Evolutionary conservation across 2,888 invertebrate genomes (phyloP), one percentile per base, ranked within the genome.

Genomic region (Eristalis intricaria): DNA sequence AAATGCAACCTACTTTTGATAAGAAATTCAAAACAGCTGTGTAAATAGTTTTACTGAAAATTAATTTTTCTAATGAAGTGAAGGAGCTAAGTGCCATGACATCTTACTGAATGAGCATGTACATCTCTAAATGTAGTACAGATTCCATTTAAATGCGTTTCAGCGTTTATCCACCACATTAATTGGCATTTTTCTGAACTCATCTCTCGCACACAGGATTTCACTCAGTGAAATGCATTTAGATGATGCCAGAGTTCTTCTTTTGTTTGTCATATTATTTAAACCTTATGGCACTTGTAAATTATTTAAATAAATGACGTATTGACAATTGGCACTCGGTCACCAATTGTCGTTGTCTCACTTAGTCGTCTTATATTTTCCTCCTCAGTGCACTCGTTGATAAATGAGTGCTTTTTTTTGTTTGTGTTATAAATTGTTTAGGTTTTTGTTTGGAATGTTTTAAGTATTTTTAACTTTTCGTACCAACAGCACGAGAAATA

Each of bases 281-380:
- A 63, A 68, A 61, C 43, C 80, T 32, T 61, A 63, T 74, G 69
- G 40, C 29, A 64, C 60, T 15, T 69, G 69, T 74, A 63, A 75
- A 63, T 74, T 74, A 81, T 81, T 81, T 81, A 81, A 81, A 75
- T 64, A 81, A 81, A 81, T 81, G 74, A 74, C 81, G 74, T 81
- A 81, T 81, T 81, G 81, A 56, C 80, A 74, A 32, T 63, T 50
- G 74, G 74, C 74, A 75, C 56, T 74, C 43, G 61, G 50, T 73
- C 29, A 60, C 65, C 32, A 80, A 74, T 79, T 80, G 60, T 73
- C 64, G 43, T 64, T 65, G n/a, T 58, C 60, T 50, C 40, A 50
- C 38, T 22, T 50, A 32, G 26, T 56, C 4, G 38, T 19, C n/a
- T 23, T 23, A 13, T 35, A 15, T n/a, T 26, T 38, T 56, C 22